Conservation (phyloP, 2,888 invertebrate species). For the Pantelozetes paolii region DNA sequence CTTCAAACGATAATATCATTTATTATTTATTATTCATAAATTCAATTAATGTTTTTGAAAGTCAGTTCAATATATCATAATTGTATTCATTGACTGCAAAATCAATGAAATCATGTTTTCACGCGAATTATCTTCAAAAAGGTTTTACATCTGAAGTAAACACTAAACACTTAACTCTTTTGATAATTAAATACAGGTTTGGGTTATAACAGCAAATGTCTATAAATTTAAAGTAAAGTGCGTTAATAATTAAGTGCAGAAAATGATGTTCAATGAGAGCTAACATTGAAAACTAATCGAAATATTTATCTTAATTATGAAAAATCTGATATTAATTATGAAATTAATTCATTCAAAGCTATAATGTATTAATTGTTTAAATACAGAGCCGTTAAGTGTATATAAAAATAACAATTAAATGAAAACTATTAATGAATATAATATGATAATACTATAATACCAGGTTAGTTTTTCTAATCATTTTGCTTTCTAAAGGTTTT, state of each 20-base stretch:
- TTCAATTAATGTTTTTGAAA: background rate
- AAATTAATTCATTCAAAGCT: slow-evolving; percentile 10
- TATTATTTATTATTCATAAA: slow-evolving; percentile 12
- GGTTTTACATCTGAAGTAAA: background rate
- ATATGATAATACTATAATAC: slow-evolving; percentile 24
- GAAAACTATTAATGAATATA: slow-evolving; percentile 31
- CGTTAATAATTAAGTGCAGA: background rate
- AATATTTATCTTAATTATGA: slow-evolving; percentile 14
- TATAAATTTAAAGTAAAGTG: background rate
- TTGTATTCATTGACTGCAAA: background rate
- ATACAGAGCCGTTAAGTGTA: background rate
- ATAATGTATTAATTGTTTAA: slow-evolving; percentile 33
- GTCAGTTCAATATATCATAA: slow-evolving; percentile 10
- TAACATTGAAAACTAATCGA: slow-evolving; percentile 1
- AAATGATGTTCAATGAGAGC: background rate
- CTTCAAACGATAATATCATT: background rate
- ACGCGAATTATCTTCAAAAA: background rate
- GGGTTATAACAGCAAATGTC: background rate
- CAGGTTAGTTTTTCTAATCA: no score
- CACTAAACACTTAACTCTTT: background rate
- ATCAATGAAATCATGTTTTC: background rate
- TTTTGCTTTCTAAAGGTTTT: background rate
- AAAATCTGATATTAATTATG: slow-evolving; percentile 19
- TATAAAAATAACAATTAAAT: slow-evolving; percentile 19
- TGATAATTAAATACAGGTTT: slow-evolving; percentile 15